phyloP scores from a whole-genome alignment of 2,797 vertebrate genomes.

The Sebastes taczanowskii region DNA sequence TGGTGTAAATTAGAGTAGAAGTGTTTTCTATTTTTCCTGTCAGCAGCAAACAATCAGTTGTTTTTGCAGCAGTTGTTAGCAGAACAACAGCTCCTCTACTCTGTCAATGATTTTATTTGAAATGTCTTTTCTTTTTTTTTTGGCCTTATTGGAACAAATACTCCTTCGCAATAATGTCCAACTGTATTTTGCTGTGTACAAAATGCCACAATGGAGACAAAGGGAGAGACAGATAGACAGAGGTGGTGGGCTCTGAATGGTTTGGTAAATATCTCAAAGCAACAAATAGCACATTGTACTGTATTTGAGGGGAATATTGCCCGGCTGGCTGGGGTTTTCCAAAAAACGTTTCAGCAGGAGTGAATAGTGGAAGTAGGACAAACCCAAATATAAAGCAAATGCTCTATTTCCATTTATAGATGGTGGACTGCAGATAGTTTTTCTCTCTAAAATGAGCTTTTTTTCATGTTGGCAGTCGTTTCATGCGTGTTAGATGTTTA shows the following conservation, averaged over 20 bases:
- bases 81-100: constrained; percentile 27
- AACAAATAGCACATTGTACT: constrained; percentile 16
- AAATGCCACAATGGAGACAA: constrained; percentile 63
- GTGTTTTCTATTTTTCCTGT: constrained; percentile 41
- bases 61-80: constrained; percentile 43
- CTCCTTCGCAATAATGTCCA: constrained; percentile 78
- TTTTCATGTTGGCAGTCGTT: neutral
- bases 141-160: constrained; percentile 64
- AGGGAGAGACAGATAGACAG: constrained; percentile 1
- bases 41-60: constrained; percentile 60
- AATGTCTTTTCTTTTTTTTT: constrained; percentile 35
- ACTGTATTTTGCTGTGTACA: constrained; percentile 63
- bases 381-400: constrained; percentile 30
- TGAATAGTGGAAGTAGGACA: constrained; percentile 15
- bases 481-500: neutral
- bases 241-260: neutral
- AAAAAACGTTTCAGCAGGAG: neutral
- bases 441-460: neutral
- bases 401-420: constrained; percentile 33
- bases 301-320: neutral
- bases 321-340: neutral
- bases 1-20: constrained; percentile 36
- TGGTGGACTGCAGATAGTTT: neutral
- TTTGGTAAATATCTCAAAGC: neutral
- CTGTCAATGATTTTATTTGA: constrained; percentile 5